phyloP scores from a whole-genome alignment of 2,113 vertebrate genomes.

The Egretta garzetta region DNA sequence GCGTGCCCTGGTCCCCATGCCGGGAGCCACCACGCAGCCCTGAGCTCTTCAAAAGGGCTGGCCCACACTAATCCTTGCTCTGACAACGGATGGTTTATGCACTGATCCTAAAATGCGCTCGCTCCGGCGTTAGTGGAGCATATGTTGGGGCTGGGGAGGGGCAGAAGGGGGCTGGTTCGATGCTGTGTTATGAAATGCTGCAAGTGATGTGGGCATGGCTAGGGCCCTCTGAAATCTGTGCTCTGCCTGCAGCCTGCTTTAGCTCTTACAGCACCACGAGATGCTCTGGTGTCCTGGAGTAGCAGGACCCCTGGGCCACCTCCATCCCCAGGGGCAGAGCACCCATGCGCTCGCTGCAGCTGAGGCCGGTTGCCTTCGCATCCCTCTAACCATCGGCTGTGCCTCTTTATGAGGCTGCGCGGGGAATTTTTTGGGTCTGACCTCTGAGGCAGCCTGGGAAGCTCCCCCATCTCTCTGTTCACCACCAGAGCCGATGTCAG shows the following conservation, averaged over 20 bases:
- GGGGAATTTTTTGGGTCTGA: background rate
- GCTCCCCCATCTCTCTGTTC: background rate
- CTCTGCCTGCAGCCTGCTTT: background rate
- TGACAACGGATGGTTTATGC: background rate
- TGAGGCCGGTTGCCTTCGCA: rapidly evolving
- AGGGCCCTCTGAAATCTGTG: background rate
- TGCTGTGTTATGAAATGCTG: background rate
- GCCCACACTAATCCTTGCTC: background rate
- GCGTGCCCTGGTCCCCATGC: rapidly evolving
- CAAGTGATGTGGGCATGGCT: background rate
- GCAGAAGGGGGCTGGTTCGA: background rate
- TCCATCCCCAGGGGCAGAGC: rapidly evolving
- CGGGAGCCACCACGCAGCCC: background rate
- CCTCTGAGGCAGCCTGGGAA: background rate
- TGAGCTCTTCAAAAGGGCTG: background rate
- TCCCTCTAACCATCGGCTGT: rapidly evolving
- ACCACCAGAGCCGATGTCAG: background rate
- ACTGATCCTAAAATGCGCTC: background rate
- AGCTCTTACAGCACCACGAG: background rate
- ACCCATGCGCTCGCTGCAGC: rapidly evolving
- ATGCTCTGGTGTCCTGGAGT: too few species aligned
- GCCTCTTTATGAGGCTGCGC: rapidly evolving
- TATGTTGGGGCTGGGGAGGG: background rate
- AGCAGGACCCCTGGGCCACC: background rate
- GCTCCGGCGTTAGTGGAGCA: background rate